These are phyloP conservation scores for Lagodon rhomboides DNA, from an alignment of 2,797 vertebrate genomes.

Conservation along the genomic window DNA sequence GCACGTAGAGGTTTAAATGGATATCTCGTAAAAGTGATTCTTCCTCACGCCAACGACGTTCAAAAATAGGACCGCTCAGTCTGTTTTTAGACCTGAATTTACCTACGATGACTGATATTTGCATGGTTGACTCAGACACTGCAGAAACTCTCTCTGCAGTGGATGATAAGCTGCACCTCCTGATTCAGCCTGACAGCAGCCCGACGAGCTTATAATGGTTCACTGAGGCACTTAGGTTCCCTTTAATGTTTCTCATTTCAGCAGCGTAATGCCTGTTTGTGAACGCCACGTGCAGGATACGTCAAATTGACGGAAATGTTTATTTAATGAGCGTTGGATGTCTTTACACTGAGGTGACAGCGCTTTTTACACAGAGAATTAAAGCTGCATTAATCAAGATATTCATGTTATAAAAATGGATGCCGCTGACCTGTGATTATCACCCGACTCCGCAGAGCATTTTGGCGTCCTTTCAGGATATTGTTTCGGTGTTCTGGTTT, in stretches of 20 bases:
- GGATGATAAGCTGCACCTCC: conserved; percentile 64
- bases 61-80: conserved; percentile 39
- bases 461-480: background rate
- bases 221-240: conserved; percentile 52
- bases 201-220: conserved; percentile 68
- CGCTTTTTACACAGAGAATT: conserved; percentile 8
- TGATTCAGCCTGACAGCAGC: conserved; percentile 73
- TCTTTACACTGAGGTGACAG: conserved; percentile 9
- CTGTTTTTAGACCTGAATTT: conserved; percentile 44
- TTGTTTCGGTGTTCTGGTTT: background rate
- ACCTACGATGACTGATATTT: conserved; percentile 61
- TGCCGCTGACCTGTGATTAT: background rate
- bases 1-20: conserved; percentile 29
- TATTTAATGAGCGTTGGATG: conserved; percentile 16
- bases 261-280: conserved; percentile 40
- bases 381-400: background rate
- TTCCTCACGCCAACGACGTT: conserved; percentile 17
- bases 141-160: conserved; percentile 66
- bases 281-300: conserved; percentile 21
- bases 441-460: background rate
- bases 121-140: conserved; percentile 58
- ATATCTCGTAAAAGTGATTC: conserved; percentile 33
- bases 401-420: conserved; percentile 10
- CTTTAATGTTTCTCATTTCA: conserved; percentile 64
- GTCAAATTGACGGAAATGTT: conserved; percentile 36